phyloP scores from a whole-genome alignment of 2,888 invertebrate species.

The Agrochola macilenta region DNA sequence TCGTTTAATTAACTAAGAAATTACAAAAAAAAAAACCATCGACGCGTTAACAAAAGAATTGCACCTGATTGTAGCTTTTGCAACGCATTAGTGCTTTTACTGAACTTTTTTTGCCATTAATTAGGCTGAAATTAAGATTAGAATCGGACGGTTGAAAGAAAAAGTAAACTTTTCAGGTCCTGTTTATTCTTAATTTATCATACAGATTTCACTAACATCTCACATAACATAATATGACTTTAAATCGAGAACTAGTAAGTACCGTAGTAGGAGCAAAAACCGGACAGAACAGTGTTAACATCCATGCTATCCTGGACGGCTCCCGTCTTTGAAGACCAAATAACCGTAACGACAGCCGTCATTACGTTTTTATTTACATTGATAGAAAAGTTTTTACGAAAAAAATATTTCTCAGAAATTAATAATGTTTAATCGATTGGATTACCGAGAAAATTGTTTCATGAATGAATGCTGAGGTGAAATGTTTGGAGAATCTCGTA shows the following conservation, averaged over 20 bases:
- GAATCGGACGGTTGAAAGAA: background rate
- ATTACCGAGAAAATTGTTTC: constrained; percentile 18
- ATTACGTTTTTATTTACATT: constrained; percentile 27
- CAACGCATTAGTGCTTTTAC: background rate
- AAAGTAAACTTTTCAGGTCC: too few species aligned
- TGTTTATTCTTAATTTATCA: too few species aligned
- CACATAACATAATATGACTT: background rate
- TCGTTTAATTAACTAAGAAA: background rate
- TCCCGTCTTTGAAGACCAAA: constrained; percentile 29
- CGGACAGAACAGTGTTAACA: constrained; percentile 28
- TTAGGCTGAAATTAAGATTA: background rate
- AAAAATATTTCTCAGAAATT: constrained; percentile 27
- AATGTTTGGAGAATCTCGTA: constrained; percentile 19
- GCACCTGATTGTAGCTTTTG: background rate
- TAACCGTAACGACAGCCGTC: constrained; percentile 37
- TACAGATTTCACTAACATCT: too few species aligned
- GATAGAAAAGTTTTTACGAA: constrained; percentile 9
- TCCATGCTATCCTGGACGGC: constrained; percentile 31
- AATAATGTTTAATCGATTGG: background rate
- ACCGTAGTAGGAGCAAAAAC: constrained; percentile 37
- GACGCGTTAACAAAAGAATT: background rate
- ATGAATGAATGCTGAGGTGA: constrained; percentile 33
- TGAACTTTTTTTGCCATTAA: too few species aligned
- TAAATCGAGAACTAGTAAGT: background rate
- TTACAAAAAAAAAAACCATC: too few species aligned